Conservation (phyloP, 2,113 vertebrate genomes). For the Grus americana region DNA sequence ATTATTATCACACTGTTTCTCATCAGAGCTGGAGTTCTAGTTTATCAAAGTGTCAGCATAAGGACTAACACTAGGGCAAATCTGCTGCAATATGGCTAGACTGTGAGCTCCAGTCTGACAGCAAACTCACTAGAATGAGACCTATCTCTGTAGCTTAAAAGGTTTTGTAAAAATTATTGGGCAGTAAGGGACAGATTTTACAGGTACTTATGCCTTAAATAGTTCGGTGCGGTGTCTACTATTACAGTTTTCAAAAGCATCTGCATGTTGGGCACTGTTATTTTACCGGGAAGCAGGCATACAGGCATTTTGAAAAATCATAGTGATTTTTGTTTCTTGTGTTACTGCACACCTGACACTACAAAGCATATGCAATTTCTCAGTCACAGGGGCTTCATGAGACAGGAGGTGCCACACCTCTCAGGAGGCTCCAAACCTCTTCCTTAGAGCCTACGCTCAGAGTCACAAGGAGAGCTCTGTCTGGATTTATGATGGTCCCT, state of each 20-base stretch:
- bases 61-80: slow-evolving; percentile 53
- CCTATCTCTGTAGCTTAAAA: slow-evolving; percentile 21
- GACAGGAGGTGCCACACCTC: neutral
- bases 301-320: neutral
- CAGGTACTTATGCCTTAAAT: neutral
- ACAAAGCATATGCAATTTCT: neutral
- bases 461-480: neutral
- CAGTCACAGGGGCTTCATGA: neutral
- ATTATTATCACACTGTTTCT: slow-evolving; percentile 62
- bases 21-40: slow-evolving; percentile 37
- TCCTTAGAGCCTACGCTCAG: neutral
- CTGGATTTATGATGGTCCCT: neutral
- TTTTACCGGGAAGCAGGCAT: neutral
- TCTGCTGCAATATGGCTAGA: slow-evolving; percentile 32
- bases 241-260: neutral
- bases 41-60: slow-evolving; percentile 68
- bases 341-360: neutral
- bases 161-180: slow-evolving; percentile 38
- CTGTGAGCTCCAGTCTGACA: slow-evolving; percentile 32
- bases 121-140: slow-evolving; percentile 22
- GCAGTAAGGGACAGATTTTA: neutral
- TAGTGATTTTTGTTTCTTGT: neutral
- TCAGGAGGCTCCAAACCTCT: neutral
- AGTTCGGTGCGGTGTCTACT: neutral
- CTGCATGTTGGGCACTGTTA: neutral